phyloP scores from a whole-genome alignment of 2,888 invertebrate genomes.

The Ennomos quercinarius region DNA sequence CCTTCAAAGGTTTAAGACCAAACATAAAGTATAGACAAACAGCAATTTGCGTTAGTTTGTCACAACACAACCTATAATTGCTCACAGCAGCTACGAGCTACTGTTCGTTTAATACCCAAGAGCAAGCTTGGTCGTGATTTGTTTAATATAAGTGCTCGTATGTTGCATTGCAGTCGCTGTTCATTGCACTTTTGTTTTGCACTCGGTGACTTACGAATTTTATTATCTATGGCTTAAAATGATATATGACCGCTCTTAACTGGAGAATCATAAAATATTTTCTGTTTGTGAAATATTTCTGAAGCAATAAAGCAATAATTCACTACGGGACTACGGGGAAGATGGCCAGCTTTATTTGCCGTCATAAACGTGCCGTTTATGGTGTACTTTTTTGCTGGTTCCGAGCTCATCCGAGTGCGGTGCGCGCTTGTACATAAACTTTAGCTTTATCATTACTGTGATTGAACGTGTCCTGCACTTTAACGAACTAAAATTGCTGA shows the following conservation, averaged over 20 bases:
- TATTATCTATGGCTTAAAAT: constrained; percentile 85
- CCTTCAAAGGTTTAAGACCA: constrained; percentile 14
- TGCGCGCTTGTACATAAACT: constrained; percentile 73
- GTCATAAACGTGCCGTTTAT: constrained; percentile 84
- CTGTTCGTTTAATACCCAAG: constrained; percentile 25
- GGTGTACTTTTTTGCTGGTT: constrained; percentile 78
- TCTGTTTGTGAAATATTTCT: constrained; percentile 86
- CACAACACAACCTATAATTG: constrained; percentile 16
- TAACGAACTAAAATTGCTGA: constrained; percentile 33
- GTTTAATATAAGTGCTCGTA: constrained; percentile 43
- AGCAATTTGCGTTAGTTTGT: constrained; percentile 26
- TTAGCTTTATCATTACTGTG: constrained; percentile 67
- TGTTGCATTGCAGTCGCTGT: constrained; percentile 47
- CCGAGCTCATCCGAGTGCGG: constrained; percentile 49
- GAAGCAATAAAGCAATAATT: constrained; percentile 86
- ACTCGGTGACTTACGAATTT: constrained; percentile 81
- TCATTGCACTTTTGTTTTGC: constrained; percentile 72
- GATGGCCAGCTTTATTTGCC: constrained; percentile 83
- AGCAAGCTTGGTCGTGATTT: constrained; percentile 20
- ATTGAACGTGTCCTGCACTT: constrained; percentile 59
- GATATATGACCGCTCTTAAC: constrained; percentile 83
- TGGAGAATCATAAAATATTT: constrained; percentile 85
- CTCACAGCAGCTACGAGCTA: constrained; percentile 26
- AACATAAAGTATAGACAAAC: constrained; percentile 23
- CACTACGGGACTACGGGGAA: constrained; percentile 84